These are phyloP conservation scores for Caenorhabditis panamensis DNA, from an alignment of 2,888 invertebrate genomes.

Conservation along the genomic window DNA sequence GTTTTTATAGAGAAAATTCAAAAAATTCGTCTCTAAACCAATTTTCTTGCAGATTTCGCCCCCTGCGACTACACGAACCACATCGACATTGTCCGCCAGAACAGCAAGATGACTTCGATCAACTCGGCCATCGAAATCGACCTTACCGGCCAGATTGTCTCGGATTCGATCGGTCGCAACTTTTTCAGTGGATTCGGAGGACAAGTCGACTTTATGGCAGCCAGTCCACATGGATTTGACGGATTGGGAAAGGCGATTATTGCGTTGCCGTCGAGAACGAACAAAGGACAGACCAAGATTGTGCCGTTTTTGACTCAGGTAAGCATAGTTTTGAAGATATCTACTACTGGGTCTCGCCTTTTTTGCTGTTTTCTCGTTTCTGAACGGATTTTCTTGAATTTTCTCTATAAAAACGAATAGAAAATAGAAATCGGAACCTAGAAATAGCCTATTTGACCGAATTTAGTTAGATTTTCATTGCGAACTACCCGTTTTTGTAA, in stretches of 20 bases:
- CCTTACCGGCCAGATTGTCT: slow-evolving; percentile 92
- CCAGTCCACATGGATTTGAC: slow-evolving; percentile 90
- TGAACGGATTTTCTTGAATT: too few species aligned
- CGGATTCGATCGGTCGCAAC: slow-evolving; percentile 91
- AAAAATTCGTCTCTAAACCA: too few species aligned
- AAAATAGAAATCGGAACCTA: too few species aligned
- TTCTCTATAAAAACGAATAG: too few species aligned
- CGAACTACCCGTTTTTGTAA: too few species aligned
- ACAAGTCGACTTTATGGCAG: slow-evolving; percentile 94
- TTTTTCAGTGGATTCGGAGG: slow-evolving; percentile 90
- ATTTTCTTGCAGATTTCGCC: slow-evolving; percentile 60
- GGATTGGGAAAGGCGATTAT: slow-evolving; percentile 91
- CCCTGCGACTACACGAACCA: slow-evolving; percentile 68
- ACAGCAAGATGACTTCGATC: slow-evolving; percentile 90
- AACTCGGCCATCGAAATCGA: slow-evolving; percentile 97
- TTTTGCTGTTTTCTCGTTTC: too few species aligned
- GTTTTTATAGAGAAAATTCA: too few species aligned
- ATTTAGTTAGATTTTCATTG: too few species aligned
- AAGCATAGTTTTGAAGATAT: too few species aligned
- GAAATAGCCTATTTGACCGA: too few species aligned
- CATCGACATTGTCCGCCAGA: slow-evolving; percentile 85
- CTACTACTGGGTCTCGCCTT: too few species aligned
- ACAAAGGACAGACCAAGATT: slow-evolving; percentile 90
- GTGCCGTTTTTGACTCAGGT: slow-evolving; percentile 88
- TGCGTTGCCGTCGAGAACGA: slow-evolving; percentile 89